Base-by-base conservation (phyloP, 2,888 invertebrate genomes). In the Synergus laeviventris region DNA sequence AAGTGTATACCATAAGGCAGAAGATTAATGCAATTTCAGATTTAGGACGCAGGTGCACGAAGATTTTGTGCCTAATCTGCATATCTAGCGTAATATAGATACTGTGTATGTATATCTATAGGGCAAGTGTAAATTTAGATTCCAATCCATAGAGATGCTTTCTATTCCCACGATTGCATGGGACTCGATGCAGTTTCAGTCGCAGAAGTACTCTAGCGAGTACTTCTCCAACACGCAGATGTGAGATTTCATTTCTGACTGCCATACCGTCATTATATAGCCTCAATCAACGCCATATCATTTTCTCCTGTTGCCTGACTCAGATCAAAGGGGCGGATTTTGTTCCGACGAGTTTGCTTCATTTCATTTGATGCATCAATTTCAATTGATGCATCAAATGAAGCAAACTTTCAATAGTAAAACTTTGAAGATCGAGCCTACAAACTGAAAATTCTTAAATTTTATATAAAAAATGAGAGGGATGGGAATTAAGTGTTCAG, bases 101-200 rank as follows among this genome's bases (percentile, higher is more conserved):
- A 18, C 21, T 9, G 8, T 54, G 18, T 56, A 12, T 2, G 18
- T 59, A 59, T 5, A 11, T 14, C 56, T 59, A 59, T 14, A 24
- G 56, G 14, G 70, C 75, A 81, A 82, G 79, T 74, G 77, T 64
- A 79, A 79, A 39, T 64, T 73, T 12, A 54, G 45, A 81, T 82
- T 81, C 77, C 64, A 76, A 80, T 77, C 80, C 74, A 79, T 80
- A 81, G 74, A 82, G 61, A 78, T 85, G 85, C 85, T 87, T 87
- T 87, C 87, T 86, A 87, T 87, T 87, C 87, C 87, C 87, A 87
- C 87, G 86, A 86, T 84, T 85, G 82, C 78, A 76, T 70, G 18
- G 54, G 49, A 73, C 73, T 78, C 77, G 73, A 74, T 64, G 74
- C 81, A 81, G 77, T 76, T 79, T 78, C 78, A 73, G 76, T 74